Base-by-base conservation (phyloP, 2,113 vertebrate species). In the Uropsilus gracilis region DNA sequence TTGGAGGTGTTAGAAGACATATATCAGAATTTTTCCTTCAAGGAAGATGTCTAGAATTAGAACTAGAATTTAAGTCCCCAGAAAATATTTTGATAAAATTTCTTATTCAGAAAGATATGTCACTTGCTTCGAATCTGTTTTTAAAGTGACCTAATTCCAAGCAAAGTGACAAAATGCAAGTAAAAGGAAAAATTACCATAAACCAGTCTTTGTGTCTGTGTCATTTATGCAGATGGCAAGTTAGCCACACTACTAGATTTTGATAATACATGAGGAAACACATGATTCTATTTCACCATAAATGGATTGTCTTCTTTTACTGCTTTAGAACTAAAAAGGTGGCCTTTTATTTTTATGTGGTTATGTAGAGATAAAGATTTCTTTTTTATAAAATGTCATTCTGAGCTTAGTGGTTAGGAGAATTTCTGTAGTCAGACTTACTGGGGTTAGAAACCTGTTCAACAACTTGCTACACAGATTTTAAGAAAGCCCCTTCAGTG, bases 61-160 rank as follows among this genome's bases (percentile, higher is more conserved):
- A 89, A 18, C 26, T 81, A 37, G 16, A 46, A 86, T 28, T 73
- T 44, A 89, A 89, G 22, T 86, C 63, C 48, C 18, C n/a, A 80
- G 59, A 63, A 71, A 96, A 82, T 16, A 85, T 80, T 96, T 63
- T 71, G 30, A 94, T 59, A 78, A 92, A 84, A 86, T 77, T 26
- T 53, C n/a, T 55, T 73, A 91, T 88, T 91, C n/a, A 24, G 20
- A 66, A 86, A 53, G 20, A 61, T 95, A 1, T 37, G 42, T n/a
- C 32, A 69, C 76, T 86, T 81, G 32, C 24, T 80, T 88, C 37
- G 55, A 86, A 24, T 75, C n/a, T 82, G 13, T 57, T 86, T 78
- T 64, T 83, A 84, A 84, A 84, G 30, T 53, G 68, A 93, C 50
- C 69, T 73, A 81, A 91, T 92, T 93, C 37, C 32, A 69, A 89